Conservation (phyloP, 1,140 invertebrate species). For the Hyles euphorbiae region DNA sequence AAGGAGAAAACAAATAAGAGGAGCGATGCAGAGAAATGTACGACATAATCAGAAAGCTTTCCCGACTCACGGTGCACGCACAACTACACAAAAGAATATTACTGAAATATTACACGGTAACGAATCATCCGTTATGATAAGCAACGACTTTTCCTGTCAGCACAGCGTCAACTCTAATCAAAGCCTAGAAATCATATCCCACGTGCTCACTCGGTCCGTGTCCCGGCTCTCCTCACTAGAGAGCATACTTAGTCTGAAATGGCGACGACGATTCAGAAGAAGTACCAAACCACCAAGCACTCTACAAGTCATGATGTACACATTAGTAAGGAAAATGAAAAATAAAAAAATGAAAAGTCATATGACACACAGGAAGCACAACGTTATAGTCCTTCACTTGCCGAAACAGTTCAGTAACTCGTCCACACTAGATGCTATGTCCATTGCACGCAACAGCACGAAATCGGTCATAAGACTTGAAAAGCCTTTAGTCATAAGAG, state of each 20-base stretch:
- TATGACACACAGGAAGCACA: conserved; percentile 13
- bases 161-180: conserved; percentile 27
- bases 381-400: conserved; percentile 28
- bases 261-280: conserved; percentile 11
- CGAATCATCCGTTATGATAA: neutral
- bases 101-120: neutral
- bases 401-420: conserved; percentile 24
- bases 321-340: conserved; percentile 28
- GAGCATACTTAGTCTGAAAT: conserved; percentile 24
- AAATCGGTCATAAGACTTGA: conserved; percentile 11
- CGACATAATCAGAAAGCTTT: neutral
- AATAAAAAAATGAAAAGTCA: conserved; percentile 13
- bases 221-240: conserved; percentile 27
- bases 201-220: conserved; percentile 26
- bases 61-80: too few relatives aligned
- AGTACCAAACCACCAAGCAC: conserved; percentile 16
- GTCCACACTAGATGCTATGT: conserved; percentile 10
- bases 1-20: conserved; percentile 10
- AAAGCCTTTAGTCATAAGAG: conserved; percentile 27
- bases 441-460: conserved; percentile 8
- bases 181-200: conserved; percentile 35
- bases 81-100: too few relatives aligned
- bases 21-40: conserved; percentile 1
- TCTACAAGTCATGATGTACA: conserved; percentile 24
- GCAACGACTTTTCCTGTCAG: conserved; percentile 27